Evolutionary conservation across 2,888 invertebrate genomes (phyloP), one percentile per base, ranked within the genome.

Genomic region (Xylophagus ater): DNA sequence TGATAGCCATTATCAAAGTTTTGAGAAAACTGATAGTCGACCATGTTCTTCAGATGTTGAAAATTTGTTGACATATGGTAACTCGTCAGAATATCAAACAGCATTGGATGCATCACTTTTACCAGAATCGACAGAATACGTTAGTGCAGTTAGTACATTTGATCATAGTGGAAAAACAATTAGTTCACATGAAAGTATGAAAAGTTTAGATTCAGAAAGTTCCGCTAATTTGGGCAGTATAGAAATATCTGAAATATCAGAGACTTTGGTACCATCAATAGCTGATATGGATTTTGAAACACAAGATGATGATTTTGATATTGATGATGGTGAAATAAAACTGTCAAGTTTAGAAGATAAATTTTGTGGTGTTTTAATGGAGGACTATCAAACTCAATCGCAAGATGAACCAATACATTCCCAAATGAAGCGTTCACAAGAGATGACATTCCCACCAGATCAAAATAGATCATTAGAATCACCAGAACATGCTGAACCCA

Each of bases 121-220:
- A 35, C 82, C 80, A 42, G 84, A 84, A 13, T 86, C 87, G 1
- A 81, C 82, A 47, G 89, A 90, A 52, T 92, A 86, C 57, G 78
- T 78, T 25, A 89, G 88, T 34, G 90, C 90, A 1, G 79, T 78
- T 2, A 85, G 85, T 53, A 83, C 86, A n/a, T 67, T 89, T 43
- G 57, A 59, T 3, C 50, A 48, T 33, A 62, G 62, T 41, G 61
- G 61, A 3, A 59, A 58, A 37, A 58, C 61, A 1, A 59, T 62
- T n/a, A 87, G 88, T 56, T 88, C 89, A 1, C 77, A 84, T 51
- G 88, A 87, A 56, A 89, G 89, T 46, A 85, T 88, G 80, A 86
- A 81, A 57, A 89, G 89, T 42, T 68, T 90, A 29, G 87, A 88
- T 55, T 90, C 89, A 2, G 82, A 89, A 62, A 86, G 84, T 47